Conservation (phyloP, 2,888 invertebrate genomes). For the Phoenoteleia sp. region DNA sequence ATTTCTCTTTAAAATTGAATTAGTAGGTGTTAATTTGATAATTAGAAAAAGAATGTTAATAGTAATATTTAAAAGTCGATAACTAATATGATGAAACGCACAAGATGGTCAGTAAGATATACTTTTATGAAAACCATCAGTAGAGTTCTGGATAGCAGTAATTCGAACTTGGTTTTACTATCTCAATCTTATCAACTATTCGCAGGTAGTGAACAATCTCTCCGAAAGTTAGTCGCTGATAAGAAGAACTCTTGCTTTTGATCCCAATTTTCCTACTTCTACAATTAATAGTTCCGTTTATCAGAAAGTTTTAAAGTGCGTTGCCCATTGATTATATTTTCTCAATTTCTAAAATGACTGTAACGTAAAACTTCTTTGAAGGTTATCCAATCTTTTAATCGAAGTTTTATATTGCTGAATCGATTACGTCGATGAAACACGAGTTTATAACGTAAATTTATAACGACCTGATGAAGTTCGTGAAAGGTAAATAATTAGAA, state of each 20-base stretch:
- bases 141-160: constrained; percentile 69
- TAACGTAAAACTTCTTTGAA: neutral
- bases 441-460: constrained; percentile 24
- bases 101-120: constrained; percentile 71
- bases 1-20: no score
- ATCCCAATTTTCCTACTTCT: constrained; percentile 49
- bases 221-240: constrained; percentile 52
- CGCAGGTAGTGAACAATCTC: constrained; percentile 55
- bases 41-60: no score
- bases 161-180: constrained; percentile 76
- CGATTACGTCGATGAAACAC: constrained; percentile 29
- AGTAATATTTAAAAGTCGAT: neutral
- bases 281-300: constrained; percentile 60
- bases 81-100: constrained; percentile 17
- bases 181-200: constrained; percentile 62
- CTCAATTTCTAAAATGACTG: constrained; percentile 24
- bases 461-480: constrained; percentile 42
- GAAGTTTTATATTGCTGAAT: neutral
- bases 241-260: constrained; percentile 60
- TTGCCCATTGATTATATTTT: constrained; percentile 38
- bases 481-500: constrained; percentile 53
- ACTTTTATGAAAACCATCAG: constrained; percentile 77
- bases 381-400: neutral
- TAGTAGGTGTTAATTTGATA: constrained; percentile 5
- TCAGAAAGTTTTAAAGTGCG: constrained; percentile 50